Base-by-base conservation (phyloP, 1,140 invertebrate species). In the Schmidtea mediterranea region DNA sequence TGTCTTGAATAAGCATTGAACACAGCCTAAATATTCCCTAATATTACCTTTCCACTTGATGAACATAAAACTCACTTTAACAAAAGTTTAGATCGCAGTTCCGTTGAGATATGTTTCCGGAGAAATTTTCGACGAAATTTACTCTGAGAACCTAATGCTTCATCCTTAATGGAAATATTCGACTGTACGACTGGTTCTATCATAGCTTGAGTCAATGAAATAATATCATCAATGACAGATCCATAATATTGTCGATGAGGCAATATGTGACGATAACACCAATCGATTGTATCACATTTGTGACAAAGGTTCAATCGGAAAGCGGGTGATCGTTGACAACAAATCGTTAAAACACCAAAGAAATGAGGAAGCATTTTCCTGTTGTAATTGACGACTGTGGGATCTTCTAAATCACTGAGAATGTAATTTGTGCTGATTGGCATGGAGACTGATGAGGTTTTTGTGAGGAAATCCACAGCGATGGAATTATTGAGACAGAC, bases 211-310 rank as follows among this genome's bases (percentile, higher is more conserved):
- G 18, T 19, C 40, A 41, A 12, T 41, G 18, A 19, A 23, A 41
- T 19, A 6, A 41, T 19, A 10, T 41, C 40, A 19, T 41, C 40
- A 63, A 68, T 69, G 62, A 77, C 76, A 18, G 74, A 74, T 36
- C 78, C 75, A 68, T 90, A 90, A 56, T 89, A 81, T 21, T 80
- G 80, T 15, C 80, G 80, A 69, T 84, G 82, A 13, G 81, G 81
- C 16, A 81, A 82, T 48, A 90, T 87, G 60, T 89, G 87, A 58
- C 86, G 81, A 62, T 87, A 89, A 43, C 83, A 83, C 83, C 83
- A 90, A 59, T 82, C 79, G 37, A 89, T 75, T 6, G 26, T 41
- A 67, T 90, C 89, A 67, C 87, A 82, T 71, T 90, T 83, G 52
- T 75, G 75, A 1, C 81, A 79, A 21, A 89, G 67, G 58, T 80